These are phyloP conservation scores for Mamestra brassicae DNA, from an alignment of 2,888 invertebrate species.

Conservation along the genomic window DNA sequence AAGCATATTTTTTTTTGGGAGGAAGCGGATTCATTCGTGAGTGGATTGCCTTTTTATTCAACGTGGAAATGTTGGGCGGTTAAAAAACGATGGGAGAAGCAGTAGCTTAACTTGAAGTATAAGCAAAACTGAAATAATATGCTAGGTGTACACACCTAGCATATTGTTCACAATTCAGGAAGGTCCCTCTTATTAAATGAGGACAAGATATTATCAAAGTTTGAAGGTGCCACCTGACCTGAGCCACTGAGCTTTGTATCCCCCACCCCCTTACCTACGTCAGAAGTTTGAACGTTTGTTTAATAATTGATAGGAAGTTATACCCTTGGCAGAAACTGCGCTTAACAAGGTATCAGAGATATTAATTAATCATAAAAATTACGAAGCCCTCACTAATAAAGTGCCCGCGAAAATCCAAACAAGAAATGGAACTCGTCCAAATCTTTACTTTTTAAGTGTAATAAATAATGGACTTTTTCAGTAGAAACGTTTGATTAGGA, in stretches of 20 bases:
- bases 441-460: constrained; percentile 18
- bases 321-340: constrained; percentile 27
- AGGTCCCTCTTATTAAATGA: constrained; percentile 35
- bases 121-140: not conserved
- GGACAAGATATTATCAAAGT: constrained; percentile 44
- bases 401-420: constrained; percentile 10
- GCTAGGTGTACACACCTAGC: not conserved
- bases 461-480: not conserved
- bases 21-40: constrained; percentile 24
- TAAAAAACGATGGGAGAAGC: not conserved
- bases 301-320: constrained; percentile 47
- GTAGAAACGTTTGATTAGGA: constrained; percentile 3
- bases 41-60: constrained; percentile 39
- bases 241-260: constrained; percentile 17
- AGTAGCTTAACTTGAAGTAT: not conserved
- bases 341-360: constrained; percentile 47
- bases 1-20: constrained; percentile 34
- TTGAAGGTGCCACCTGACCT: constrained; percentile 54
- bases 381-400: constrained; percentile 26
- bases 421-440: constrained; percentile 6
- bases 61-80: constrained; percentile 11
- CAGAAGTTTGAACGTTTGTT: constrained; percentile 33
- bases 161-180: constrained; percentile 3
- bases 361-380: constrained; percentile 57
- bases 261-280: not conserved